phyloP scores from a whole-genome alignment of 1,140 invertebrate species.

The Diabrotica undecimpunctata region DNA sequence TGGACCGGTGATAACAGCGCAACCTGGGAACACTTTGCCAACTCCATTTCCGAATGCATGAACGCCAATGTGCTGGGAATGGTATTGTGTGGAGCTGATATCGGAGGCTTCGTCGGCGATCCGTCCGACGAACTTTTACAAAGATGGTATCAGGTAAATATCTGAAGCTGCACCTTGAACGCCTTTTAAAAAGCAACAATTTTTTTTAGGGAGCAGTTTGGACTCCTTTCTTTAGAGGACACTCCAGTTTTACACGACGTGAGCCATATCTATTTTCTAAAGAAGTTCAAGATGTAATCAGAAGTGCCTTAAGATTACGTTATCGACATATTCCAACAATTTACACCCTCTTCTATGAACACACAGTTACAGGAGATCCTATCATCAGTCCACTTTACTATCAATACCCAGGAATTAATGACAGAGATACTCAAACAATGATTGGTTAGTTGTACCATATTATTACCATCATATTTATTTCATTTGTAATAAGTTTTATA shows the following conservation, averaged over 20 bases:
- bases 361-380: constrained; percentile 72
- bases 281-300: constrained; percentile 66
- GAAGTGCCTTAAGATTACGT: constrained; percentile 72
- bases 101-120: constrained; percentile 95
- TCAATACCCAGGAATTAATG: constrained; percentile 80
- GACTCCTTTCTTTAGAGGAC: constrained; percentile 58
- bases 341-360: constrained; percentile 93
- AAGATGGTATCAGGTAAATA: constrained; percentile 83
- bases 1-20: constrained; percentile 98
- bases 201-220: constrained; percentile 58
- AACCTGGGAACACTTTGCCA: constrained; percentile 89
- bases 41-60: constrained; percentile 88
- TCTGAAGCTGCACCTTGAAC: background rate
- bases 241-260: constrained; percentile 67
- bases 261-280: constrained; percentile 93
- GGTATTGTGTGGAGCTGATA: constrained; percentile 91
- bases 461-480: too few relatives aligned
- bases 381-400: constrained; percentile 86
- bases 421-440: constrained; percentile 77
- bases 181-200: too few relatives aligned
- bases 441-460: constrained; percentile 57
- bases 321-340: constrained; percentile 88
- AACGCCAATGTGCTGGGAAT: constrained; percentile 83
- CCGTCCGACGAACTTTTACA: constrained; percentile 84
- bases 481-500: too few relatives aligned